Evolutionary conservation across 1,140 invertebrate genomes (phyloP).

Genomic region (Tetragonula clypearis): DNA sequence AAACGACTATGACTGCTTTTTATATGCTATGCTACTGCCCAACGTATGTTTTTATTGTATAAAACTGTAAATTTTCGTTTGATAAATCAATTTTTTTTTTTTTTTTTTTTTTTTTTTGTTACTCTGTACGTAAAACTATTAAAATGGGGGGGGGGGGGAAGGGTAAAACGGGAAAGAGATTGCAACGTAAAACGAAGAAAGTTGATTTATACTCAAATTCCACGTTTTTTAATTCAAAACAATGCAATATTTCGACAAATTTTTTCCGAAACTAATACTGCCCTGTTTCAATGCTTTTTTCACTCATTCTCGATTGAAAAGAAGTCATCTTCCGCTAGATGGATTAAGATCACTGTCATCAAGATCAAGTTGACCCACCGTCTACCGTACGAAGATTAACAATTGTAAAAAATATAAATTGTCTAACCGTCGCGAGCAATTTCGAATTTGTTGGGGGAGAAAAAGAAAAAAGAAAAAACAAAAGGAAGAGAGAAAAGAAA

Average conservation of each 20-base stretch:
- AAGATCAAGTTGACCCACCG: constrained; percentile 5
- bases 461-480: no score
- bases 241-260: background rate
- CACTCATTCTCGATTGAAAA: background rate
- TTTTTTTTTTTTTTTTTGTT: background rate
- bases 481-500: no score
- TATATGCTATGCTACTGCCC: background rate
- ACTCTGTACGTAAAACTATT: background rate
- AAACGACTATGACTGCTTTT: background rate
- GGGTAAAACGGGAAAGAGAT: background rate
- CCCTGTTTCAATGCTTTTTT: background rate
- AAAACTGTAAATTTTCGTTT: background rate
- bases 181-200: background rate
- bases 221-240: background rate
- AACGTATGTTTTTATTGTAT: background rate
- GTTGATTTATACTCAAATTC: background rate
- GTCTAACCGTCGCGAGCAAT: background rate
- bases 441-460: no score
- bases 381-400: background rate
- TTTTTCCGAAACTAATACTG: background rate
- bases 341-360: no score
- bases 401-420: background rate
- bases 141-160: background rate
- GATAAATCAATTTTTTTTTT: background rate
- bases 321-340: background rate